Evolutionary conservation across 2,888 invertebrate genomes (phyloP).

Genomic region (Temnothorax ravouxi): DNA sequence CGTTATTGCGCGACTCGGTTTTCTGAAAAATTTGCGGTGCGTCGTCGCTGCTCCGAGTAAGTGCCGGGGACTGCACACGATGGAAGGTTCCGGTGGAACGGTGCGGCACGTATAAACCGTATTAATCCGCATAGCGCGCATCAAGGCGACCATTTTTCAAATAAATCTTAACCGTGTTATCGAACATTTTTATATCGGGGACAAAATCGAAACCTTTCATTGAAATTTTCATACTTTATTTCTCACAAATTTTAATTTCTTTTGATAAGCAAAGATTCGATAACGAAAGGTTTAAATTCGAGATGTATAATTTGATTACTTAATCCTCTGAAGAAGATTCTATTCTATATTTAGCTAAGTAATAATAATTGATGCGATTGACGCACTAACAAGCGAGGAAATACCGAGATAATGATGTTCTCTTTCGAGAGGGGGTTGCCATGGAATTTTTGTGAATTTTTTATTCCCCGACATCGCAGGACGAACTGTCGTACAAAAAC

Average conservation of each 20-base stretch:
- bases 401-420: background rate
- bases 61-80: conserved; percentile 1
- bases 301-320: background rate
- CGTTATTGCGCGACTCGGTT: conserved; percentile 31
- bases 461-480: background rate
- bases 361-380: background rate
- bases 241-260: background rate
- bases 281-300: background rate
- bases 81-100: conserved; percentile 5
- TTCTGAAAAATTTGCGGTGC: conserved; percentile 52
- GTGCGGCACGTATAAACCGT: conserved; percentile 25
- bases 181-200: background rate
- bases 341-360: background rate
- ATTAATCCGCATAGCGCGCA: conserved; percentile 36
- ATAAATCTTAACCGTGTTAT: background rate
- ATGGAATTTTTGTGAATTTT: conserved; percentile 35
- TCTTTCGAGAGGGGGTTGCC: background rate
- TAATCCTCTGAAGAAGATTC: background rate
- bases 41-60: conserved; percentile 12
- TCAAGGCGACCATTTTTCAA: conserved; percentile 27
- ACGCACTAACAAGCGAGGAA: too few species aligned
- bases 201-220: background rate
- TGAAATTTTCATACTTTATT: background rate
- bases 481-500: conserved; percentile 17
- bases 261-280: background rate